Evolutionary conservation across 2,888 invertebrate species (phyloP), one percentile per base, ranked within the genome.

Genomic region (Acronicta leporina): DNA sequence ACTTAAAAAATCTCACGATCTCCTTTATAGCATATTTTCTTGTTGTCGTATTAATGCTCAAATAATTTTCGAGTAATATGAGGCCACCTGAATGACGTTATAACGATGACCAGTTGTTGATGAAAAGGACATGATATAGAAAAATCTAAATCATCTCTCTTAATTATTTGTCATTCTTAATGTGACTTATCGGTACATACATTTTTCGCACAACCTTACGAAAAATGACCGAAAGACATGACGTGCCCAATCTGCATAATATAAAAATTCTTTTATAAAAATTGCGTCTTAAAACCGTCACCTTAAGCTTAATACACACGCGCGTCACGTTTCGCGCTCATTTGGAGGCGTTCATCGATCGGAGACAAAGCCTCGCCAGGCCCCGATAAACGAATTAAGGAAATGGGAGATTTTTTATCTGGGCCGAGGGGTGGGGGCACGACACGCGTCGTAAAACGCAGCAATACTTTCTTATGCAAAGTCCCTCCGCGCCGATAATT

Each of bases 381-480:
- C 88, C 91, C 92, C 94, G 94, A 94, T 94, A 94, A 94, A 94
- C 94, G 94, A 94, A 94, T 94, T 94, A 94, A 94, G 94, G 94
- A 94, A 94, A 94, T 93, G 92, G 94, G 93, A 94, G 94, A 94
- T 94, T 94, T 94, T 94, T 94, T 94, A 94, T 94, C 94, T 92
- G 92, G 91, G 89, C 88, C 88, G 87, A 71, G 80, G 87, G 88
- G 82, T 73, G 82, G 79, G 58, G 77, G 80, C 76, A 75, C 80
- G 90, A 89, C 92, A 92, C 92, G 94, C 93, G 92, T 92, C 92
- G 92, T 93, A 93, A 91, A 91, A 91, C 92, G 92, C 93, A 90
- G 91, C 92, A 92, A 94, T 92, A 92, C 94, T 93, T 93, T 94
- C 94, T 93, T 94, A 94, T 93, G 93, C 93, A 91, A 92, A 92